Base-by-base conservation (phyloP, 1,140 invertebrate species). In the Diorhabda carinulata region DNA sequence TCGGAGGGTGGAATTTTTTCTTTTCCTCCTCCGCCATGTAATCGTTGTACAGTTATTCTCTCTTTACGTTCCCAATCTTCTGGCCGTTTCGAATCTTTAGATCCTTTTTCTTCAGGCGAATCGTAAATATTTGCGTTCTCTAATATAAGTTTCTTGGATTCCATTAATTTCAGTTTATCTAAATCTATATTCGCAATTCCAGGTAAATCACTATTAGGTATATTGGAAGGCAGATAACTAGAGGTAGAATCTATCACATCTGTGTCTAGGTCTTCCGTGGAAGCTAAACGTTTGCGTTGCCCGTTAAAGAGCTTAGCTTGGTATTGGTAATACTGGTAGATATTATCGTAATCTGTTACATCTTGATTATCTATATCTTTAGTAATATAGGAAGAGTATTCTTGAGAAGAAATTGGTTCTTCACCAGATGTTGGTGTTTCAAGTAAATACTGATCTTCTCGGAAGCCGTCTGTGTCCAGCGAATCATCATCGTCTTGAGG, bases 401-500 rank as follows among this genome's bases (percentile, higher is more conserved):
- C 57, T 25, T 56, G 56, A 3, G 47, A 56, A 57, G 64, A 65
- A n/a, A n/a, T 5, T 10, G 5, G 56, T 43, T 70, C 69, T 41
- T 76, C 75, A 5, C 70, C 68, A 3, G 79, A 74, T 2, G 79
- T 79, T 8, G 82, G 81, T 10, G 82, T 83, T 76, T 83, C 82
- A 69, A 83, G 70, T 40, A 81, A 74, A 67, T 79, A 82, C 64
- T 81, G 79, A 69, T 83, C 81, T 77, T 83, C 79, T 69, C 76
- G 81, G 74, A 84, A 84, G 69, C 83, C 83, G 73, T 84, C 83
- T 52, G 83, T 82, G 74, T 84, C 83, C 80, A 84, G 74, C 43
- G 83, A 84, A 71, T 84, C 83, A 76, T 84, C 83, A 75, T 84
- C 83, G 73, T 84, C 83, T 77, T 84, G 82, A 66, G 83, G 81